Evolutionary conservation across 2,888 invertebrate genomes (phyloP), one percentile per base, ranked within the genome.

Genomic region (Campoplex nolae): DNA sequence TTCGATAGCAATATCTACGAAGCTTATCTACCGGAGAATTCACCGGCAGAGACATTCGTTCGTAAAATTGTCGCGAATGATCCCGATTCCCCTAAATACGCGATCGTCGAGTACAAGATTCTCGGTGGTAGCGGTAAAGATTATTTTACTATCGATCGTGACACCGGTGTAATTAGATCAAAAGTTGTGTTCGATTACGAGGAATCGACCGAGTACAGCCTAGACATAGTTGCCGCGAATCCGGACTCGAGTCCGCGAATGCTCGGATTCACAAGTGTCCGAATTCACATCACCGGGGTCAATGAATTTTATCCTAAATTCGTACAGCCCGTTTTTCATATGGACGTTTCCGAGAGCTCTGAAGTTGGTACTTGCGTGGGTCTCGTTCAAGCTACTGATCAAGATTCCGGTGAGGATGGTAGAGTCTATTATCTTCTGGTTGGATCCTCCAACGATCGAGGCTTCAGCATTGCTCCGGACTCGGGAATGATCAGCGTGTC

Each of bases 341-440:
- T 98, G 93, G 98, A 98, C 92, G 98, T 99, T 0, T 98, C 98
- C 32, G 99, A 99, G 95, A 98, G 98, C 45, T 98, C 98, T 0
- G 97, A 97, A 90, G 96, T 98, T 70, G 98, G 98, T 48, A 97
- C 97, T 0, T 96, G 96, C 81, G 97, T 99, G 54, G 99, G 99
- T 3, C 96, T 96, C 9, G 97, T 98, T 87, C 97, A 97, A 95
- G 98, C 98, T 0, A 97, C 97, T 0, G 98, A 98, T 94, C 97
- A 98, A 94, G 98, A 98, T 93, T 96, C 97, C 13, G 98, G 98
- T 6, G 97, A 97, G 71, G 98, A 98, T 93, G 98, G 98, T 0
- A 96, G 97, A 91, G 97, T 99, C 11, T 98, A 97, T 93, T 99
- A 98, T 92, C 95, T 98, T n/a, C 96, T 99, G 90, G 98, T 99